phyloP scores from a whole-genome alignment of 1,140 invertebrate species.

The Trachymyrmex septentrionalis region DNA sequence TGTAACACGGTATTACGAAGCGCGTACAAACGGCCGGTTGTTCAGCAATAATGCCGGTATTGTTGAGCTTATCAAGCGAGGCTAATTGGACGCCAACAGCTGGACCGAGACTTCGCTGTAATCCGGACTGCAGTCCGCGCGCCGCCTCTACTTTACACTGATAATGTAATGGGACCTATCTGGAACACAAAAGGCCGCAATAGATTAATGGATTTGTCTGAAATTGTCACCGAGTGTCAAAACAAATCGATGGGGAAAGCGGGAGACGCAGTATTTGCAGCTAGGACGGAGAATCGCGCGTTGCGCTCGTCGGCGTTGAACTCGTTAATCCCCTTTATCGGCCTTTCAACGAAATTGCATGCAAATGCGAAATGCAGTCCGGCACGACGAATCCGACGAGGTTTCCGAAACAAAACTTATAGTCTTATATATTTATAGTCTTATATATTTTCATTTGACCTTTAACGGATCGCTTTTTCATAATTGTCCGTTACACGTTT shows the following conservation, averaged over 20 bases:
- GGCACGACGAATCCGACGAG: slow-evolving; percentile 16
- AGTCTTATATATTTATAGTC: not conserved
- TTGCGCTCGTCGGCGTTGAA: slow-evolving; percentile 7
- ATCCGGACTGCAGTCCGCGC: slow-evolving; percentile 60
- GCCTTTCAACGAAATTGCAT: slow-evolving; percentile 51
- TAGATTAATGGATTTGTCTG: slow-evolving; percentile 85
- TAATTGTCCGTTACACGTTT: not conserved
- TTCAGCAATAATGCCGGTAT: slow-evolving; percentile 85
- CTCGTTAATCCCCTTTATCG: slow-evolving; percentile 31
- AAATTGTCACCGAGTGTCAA: slow-evolving; percentile 82
- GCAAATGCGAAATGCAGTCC: slow-evolving; percentile 40
- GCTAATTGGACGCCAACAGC: slow-evolving; percentile 86
- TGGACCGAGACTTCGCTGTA: slow-evolving; percentile 79
- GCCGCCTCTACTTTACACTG: slow-evolving; percentile 83
- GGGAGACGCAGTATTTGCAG: slow-evolving; percentile 3
- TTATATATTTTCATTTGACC: not conserved
- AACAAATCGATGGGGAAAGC: slow-evolving; percentile 76
- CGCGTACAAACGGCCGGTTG: slow-evolving; percentile 82
- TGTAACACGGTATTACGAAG: slow-evolving; percentile 78
- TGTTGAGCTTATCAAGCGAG: slow-evolving; percentile 86
- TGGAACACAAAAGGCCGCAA: slow-evolving; percentile 84
- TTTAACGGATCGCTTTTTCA: not conserved
- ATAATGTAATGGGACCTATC: slow-evolving; percentile 85
- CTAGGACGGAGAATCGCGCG: not conserved
- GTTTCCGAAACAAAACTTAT: not conserved